Evolutionary conservation across 2,113 vertebrate genomes (phyloP).

Genomic region (Lethenteron reissneri): DNA sequence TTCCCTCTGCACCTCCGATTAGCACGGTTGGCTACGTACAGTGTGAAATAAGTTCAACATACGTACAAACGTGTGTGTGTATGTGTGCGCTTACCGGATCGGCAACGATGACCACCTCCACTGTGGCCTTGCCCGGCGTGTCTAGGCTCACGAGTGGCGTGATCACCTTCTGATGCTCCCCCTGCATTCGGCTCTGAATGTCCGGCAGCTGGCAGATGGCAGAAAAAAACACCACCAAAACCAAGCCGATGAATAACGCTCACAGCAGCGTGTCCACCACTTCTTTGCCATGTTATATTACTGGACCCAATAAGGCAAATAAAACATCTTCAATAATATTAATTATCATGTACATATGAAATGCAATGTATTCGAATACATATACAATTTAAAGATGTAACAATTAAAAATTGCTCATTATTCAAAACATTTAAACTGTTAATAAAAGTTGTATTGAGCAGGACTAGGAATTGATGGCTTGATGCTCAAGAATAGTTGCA

Average conservation of each 20-base stretch:
- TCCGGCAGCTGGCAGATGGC: conserved; percentile 28
- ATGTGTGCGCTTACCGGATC: conserved; percentile 49
- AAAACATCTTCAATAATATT: neutral
- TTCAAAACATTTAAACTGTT: too few species aligned
- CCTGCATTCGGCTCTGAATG: conserved; percentile 56
- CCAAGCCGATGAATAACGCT: neutral
- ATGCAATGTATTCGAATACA: too few species aligned
- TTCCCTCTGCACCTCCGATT: too few species aligned
- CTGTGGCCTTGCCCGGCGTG: conserved; percentile 83
- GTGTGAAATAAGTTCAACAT: too few species aligned
- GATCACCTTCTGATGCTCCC: conserved; percentile 56
- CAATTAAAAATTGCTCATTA: too few species aligned
- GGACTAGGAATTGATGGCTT: neutral
- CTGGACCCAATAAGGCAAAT: neutral
- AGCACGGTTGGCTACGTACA: too few species aligned
- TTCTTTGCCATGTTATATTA: neutral
- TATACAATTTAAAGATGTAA: too few species aligned
- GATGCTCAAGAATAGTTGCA: neutral
- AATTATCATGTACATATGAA: neutral
- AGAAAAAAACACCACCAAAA: neutral
- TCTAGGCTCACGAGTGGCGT: conserved; percentile 74
- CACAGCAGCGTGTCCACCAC: too few species aligned
- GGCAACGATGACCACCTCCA: conserved; percentile 73
- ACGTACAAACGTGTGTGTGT: too few species aligned
- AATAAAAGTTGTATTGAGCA: too few species aligned